phyloP scores from a whole-genome alignment of 1,140 invertebrate genomes.

The Heliconius himera region DNA sequence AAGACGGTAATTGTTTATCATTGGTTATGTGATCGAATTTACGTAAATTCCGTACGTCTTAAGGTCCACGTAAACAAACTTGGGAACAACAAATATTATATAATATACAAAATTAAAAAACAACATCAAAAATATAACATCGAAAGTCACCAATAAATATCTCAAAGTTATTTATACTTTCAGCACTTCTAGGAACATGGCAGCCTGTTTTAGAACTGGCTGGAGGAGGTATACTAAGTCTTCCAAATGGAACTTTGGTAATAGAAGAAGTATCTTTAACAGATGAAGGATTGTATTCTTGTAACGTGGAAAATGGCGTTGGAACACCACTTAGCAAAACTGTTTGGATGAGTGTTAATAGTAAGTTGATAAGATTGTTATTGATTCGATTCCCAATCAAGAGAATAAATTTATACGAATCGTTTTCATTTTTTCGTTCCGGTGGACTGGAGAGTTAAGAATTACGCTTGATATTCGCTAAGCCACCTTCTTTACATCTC shows the following conservation, averaged over 20 bases:
- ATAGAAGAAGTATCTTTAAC: conserved; percentile 86
- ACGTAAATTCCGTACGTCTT: too few species aligned
- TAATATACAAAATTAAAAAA: too few species aligned
- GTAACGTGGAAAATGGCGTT: conserved; percentile 92
- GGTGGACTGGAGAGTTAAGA: too few species aligned
- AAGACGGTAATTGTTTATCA: conserved; percentile 77
- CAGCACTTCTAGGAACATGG: conserved; percentile 75
- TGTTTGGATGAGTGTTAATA: conserved; percentile 90
- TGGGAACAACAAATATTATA: too few species aligned
- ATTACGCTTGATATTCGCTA: too few species aligned
- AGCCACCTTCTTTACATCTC: too few species aligned
- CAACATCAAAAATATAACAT: too few species aligned
- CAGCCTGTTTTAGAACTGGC: conserved; percentile 82
- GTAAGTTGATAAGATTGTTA: conserved; percentile 77
- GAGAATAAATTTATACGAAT: too few species aligned
- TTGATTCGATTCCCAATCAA: too few species aligned
- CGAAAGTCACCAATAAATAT: background rate
- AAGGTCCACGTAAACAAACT: too few species aligned
- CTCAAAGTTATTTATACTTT: conserved; percentile 9
- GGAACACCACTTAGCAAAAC: conserved; percentile 90
- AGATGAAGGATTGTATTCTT: conserved; percentile 92
- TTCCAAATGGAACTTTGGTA: conserved; percentile 86
- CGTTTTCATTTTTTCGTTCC: too few species aligned
- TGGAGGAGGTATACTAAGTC: conserved; percentile 82
- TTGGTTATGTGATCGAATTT: too few species aligned